phyloP scores from a whole-genome alignment of 2,888 invertebrate species.

The Agrilus cyanescens region DNA sequence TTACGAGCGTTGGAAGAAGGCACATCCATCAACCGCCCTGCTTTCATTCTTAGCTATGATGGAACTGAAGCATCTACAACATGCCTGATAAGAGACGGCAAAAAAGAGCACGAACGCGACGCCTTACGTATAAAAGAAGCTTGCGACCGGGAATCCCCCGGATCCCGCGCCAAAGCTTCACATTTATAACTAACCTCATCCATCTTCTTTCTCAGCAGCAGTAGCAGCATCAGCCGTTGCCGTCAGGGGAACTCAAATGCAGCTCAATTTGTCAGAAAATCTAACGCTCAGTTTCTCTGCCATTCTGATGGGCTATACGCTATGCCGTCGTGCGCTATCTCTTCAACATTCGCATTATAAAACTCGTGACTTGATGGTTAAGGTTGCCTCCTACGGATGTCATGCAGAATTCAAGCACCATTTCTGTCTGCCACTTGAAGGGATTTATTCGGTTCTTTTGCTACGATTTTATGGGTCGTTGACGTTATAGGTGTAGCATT shows the following conservation, averaged over 20 bases:
- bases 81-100: slow-evolving; percentile 33
- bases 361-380: too few relatives aligned
- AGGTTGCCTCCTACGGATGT: too few relatives aligned
- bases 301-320: too few relatives aligned
- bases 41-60: slow-evolving; percentile 32
- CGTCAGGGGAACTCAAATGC: slow-evolving; percentile 35
- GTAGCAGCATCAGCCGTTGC: slow-evolving; percentile 10
- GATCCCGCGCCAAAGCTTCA: slow-evolving; percentile 39
- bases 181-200: slow-evolving; percentile 44
- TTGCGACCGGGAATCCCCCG: slow-evolving; percentile 33
- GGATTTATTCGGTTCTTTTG: too few relatives aligned
- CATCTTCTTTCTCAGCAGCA: slow-evolving; percentile 35
- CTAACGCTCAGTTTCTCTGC: slow-evolving; percentile 29
- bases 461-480: too few relatives aligned
- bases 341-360: too few relatives aligned
- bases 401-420: too few relatives aligned
- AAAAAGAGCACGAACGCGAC: slow-evolving; percentile 28
- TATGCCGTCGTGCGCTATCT: too few relatives aligned
- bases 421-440: too few relatives aligned
- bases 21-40: slow-evolving; percentile 29
- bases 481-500: too few relatives aligned
- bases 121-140: slow-evolving; percentile 37
- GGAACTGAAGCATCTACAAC: slow-evolving; percentile 37
- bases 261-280: slow-evolving; percentile 43
- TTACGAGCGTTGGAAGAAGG: slow-evolving; percentile 19